Conservation (phyloP, 2,888 invertebrate genomes). For the Sphecodes monilicornis region DNA sequence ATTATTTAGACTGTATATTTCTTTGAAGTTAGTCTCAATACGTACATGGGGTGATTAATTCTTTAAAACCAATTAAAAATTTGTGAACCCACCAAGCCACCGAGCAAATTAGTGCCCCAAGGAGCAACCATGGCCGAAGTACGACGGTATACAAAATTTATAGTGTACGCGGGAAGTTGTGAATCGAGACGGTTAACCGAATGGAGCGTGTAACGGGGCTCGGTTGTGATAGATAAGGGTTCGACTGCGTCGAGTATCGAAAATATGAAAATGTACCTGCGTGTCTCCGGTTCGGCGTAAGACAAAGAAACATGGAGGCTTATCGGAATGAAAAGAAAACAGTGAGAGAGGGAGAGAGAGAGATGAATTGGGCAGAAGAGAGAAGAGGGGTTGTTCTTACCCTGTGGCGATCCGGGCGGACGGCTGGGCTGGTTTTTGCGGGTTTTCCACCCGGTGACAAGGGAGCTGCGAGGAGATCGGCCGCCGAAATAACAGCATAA, state of each 20-base stretch:
- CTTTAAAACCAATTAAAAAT: background rate
- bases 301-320: background rate
- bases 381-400: conserved; percentile 35
- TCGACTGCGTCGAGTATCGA: background rate
- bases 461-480: conserved; percentile 68
- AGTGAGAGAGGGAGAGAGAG: background rate
- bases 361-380: background rate
- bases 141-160: background rate
- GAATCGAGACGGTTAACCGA: background rate
- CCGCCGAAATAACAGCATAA: conserved; percentile 78
- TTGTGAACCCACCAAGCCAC: background rate
- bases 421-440: conserved; percentile 41
- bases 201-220: background rate
- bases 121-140: background rate
- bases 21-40: background rate
- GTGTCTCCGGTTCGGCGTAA: background rate
- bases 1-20: background rate
- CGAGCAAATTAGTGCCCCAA: background rate
- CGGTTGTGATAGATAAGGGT: background rate
- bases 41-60: background rate
- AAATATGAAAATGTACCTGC: background rate
- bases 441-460: conserved; percentile 57
- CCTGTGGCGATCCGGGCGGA: conserved; percentile 34
- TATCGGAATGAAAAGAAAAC: background rate
- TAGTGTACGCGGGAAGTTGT: background rate